A percentile compares a stretch with the other conserved stretches of the same genome.
Evolutionary conservation across 2,797 vertebrate genomes (phyloP).

Genomic region (Natrix natrix): DNA sequence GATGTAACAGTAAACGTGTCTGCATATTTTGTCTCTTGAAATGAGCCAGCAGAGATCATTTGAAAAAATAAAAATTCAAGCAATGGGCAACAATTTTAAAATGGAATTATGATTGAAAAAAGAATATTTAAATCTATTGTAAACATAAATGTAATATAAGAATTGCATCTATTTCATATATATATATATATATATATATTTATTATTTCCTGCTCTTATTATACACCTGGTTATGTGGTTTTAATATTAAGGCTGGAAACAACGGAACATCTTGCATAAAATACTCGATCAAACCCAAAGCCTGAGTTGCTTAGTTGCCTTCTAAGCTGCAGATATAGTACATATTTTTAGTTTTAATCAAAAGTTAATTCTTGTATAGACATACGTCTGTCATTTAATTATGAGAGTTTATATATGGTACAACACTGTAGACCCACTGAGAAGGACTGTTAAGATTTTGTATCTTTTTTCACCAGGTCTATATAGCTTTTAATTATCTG

Average conservation of each 20-base stretch:
- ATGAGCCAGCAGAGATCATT: background rate
- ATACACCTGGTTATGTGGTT: background rate
- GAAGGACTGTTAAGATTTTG: background rate
- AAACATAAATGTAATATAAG: background rate
- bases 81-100: background rate
- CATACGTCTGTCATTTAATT: background rate
- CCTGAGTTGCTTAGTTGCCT: background rate
- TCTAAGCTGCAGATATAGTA: background rate
- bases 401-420: background rate
- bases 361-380: background rate
- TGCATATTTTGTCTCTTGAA: background rate
- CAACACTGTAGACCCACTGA: background rate
- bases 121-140: background rate
- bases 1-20: background rate
- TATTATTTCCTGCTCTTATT: background rate
- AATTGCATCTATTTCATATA: background rate
- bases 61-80: background rate
- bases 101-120: background rate
- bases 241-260: background rate
- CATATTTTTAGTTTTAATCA: background rate
- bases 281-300: background rate
- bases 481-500: background rate
- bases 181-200: background rate
- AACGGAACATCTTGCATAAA: background rate
- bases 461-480: background rate